These are phyloP conservation scores for Drosophila paulistorum DNA, from an alignment of 1,140 invertebrate genomes.

Conservation along the genomic window DNA sequence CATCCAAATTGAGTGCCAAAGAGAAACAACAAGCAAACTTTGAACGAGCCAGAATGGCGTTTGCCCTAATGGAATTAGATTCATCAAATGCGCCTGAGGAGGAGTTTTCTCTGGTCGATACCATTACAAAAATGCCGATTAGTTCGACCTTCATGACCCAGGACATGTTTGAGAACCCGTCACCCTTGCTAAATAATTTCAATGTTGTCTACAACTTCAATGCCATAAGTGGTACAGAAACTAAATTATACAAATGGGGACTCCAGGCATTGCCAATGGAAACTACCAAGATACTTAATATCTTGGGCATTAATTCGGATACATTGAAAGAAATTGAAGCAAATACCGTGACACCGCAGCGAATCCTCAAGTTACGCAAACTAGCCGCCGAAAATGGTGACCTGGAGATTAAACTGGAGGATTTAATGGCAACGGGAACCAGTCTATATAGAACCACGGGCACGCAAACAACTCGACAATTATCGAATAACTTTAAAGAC, in stretches of 20 bases:
- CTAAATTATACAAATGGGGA: constrained; percentile 56
- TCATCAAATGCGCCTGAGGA: constrained; percentile 11
- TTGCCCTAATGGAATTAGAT: constrained; percentile 13
- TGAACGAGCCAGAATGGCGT: constrained; percentile 25
- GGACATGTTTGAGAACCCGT: constrained; percentile 52
- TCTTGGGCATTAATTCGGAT: constrained; percentile 43
- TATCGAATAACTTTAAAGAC: not conserved
- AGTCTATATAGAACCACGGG: constrained; percentile 29
- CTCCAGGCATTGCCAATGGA: constrained; percentile 39
- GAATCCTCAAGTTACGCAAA: constrained; percentile 38
- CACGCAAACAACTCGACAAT: constrained; percentile 36
- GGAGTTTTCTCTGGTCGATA: constrained; percentile 54
- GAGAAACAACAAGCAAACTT: constrained; percentile 38
- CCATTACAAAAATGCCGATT: constrained; percentile 42
- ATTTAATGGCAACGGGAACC: constrained; percentile 5
- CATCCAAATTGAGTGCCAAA: not conserved
- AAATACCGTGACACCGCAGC: constrained; percentile 39
- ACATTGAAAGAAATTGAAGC: constrained; percentile 37
- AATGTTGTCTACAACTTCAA: constrained; percentile 67
- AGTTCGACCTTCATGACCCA: constrained; percentile 23
- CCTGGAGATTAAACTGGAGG: constrained; percentile 22
- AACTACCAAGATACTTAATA: constrained; percentile 40
- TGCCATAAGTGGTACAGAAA: constrained; percentile 35
- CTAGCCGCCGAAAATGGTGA: constrained; percentile 4
- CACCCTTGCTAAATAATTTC: constrained; percentile 55